Conservation (phyloP, 2,797 vertebrate species). For the Falco novaeseelandiae region DNA sequence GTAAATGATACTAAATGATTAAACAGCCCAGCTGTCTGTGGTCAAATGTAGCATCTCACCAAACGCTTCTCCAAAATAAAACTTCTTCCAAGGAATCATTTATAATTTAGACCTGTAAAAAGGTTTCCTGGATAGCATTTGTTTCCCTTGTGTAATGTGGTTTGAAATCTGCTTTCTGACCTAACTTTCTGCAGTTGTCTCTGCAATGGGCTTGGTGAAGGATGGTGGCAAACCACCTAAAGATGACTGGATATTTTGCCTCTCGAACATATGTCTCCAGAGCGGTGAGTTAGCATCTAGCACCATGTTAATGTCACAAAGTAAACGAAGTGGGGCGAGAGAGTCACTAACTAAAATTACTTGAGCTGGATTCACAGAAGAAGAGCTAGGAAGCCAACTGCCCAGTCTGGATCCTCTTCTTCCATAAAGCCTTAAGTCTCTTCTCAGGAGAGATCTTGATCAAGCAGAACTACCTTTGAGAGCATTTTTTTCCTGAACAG, state of each 20-base stretch:
- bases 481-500: not conserved
- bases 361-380: not conserved
- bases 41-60: constrained; percentile 7
- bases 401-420: not conserved
- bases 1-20: not conserved
- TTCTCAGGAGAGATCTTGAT: not conserved
- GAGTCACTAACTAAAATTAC: not conserved
- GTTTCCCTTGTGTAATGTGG: constrained; percentile 5
- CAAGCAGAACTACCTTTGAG: not conserved
- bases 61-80: constrained; percentile 18
- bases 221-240: not conserved
- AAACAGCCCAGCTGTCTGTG: constrained; percentile 11
- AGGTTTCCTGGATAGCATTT: constrained; percentile 35
- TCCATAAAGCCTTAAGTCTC: not conserved
- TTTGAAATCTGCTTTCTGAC: constrained; percentile 40
- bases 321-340: not conserved
- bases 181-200: constrained; percentile 22
- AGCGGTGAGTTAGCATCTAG: constrained; percentile 15
- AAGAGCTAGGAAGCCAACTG: not conserved
- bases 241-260: constrained; percentile 18
- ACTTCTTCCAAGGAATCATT: constrained; percentile 20
- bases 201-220: constrained; percentile 9
- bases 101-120: constrained; percentile 24
- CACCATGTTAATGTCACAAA: not conserved
- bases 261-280: not conserved